Conservation (phyloP, 2,113 vertebrate genomes). For the Ceyx melanurus region DNA sequence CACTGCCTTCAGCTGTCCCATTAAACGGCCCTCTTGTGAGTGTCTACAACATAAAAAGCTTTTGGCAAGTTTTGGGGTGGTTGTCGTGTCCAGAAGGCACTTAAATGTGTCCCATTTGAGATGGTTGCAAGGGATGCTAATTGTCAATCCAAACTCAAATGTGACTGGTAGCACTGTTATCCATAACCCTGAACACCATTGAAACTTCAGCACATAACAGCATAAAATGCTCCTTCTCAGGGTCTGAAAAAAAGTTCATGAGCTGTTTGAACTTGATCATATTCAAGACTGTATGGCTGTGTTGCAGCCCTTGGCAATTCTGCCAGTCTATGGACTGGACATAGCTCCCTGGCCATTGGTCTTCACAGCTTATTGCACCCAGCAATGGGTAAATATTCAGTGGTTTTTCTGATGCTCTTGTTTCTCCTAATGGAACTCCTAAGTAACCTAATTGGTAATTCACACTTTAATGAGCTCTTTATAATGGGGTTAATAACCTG, state of each 20-base stretch:
- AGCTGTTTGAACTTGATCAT: background rate
- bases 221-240: background rate
- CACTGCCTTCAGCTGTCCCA: background rate
- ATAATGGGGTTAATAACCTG: slow-evolving; percentile 48
- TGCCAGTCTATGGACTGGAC: background rate
- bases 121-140: background rate
- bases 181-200: background rate
- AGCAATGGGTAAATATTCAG: slow-evolving; percentile 11
- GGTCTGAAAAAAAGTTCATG: background rate
- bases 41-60: background rate
- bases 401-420: background rate
- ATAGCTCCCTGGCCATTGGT: background rate
- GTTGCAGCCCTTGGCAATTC: background rate
- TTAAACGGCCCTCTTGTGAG: background rate
- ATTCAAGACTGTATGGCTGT: background rate
- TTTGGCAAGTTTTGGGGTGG: background rate
- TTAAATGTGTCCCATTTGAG: background rate
- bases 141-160: background rate
- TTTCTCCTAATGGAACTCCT: slow-evolving; percentile 27
- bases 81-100: background rate
- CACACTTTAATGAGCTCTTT: slow-evolving; percentile 53
- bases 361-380: background rate
- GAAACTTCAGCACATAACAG: background rate
- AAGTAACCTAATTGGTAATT: slow-evolving; percentile 47
- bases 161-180: background rate